phyloP scores from a whole-genome alignment of 1,140 invertebrate species.

The Philopotamus ludificatus region DNA sequence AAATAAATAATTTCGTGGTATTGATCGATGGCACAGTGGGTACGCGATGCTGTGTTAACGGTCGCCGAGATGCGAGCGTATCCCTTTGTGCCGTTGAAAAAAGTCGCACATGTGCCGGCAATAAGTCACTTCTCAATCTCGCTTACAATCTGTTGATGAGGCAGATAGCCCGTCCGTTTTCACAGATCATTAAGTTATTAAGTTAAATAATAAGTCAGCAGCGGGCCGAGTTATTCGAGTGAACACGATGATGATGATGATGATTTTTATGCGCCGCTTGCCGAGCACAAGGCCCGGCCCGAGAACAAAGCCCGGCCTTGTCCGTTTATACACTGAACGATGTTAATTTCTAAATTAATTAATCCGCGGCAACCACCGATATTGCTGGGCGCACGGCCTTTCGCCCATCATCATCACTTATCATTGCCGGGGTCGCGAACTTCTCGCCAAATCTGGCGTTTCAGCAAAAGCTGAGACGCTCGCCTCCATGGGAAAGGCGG shows the following conservation, averaged over 20 bases:
- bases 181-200: conserved; percentile 40
- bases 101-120: conserved; percentile 26
- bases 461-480: too few species aligned
- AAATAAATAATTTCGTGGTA: too few species aligned
- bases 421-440: too few species aligned
- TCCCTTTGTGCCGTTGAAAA: too few species aligned
- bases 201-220: conserved; percentile 34
- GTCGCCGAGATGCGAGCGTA: too few species aligned
- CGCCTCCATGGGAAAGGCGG: too few species aligned
- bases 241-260: conserved; percentile 22
- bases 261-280: conserved; percentile 27
- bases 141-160: conserved; percentile 29
- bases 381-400: too few species aligned
- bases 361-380: background rate
- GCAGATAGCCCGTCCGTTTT: conserved; percentile 34
- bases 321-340: conserved; percentile 8
- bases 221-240: conserved; percentile 6
- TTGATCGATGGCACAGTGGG: too few species aligned
- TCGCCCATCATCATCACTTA: too few species aligned
- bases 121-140: conserved; percentile 30
- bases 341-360: conserved; percentile 7
- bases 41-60: too few species aligned
- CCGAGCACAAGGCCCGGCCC: background rate
- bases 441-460: too few species aligned
- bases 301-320: conserved; percentile 1